phyloP scores from a whole-genome alignment of 1,140 invertebrate species.

The Drosophila kurseongensis region DNA sequence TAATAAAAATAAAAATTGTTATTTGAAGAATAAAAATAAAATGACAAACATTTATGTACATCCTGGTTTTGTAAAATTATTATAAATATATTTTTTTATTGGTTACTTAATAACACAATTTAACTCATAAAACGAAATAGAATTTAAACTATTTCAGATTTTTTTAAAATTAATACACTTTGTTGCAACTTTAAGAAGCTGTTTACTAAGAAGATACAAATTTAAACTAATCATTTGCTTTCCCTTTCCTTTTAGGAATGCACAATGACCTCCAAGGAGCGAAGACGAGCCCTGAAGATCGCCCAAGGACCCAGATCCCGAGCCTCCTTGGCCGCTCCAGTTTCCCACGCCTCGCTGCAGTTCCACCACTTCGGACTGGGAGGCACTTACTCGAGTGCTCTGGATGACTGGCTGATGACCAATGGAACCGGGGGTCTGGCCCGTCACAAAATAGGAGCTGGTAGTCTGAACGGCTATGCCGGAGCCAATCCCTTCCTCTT shows the following conservation, averaged over 20 bases:
- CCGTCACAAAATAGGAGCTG: conserved; percentile 76
- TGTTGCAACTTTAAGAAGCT: no score
- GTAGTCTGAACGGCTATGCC: conserved; percentile 74
- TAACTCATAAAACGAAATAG: no score
- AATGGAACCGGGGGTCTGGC: conserved; percentile 69
- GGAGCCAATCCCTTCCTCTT: conserved; percentile 83
- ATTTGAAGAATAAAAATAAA: no score
- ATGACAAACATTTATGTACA: no score
- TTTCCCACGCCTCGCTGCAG: conserved; percentile 80
- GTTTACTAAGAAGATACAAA: no score
- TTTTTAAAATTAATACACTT: no score
- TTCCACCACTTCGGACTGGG: conserved; percentile 79
- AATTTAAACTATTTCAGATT: no score
- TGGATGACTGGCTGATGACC: conserved; percentile 85
- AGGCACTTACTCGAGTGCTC: conserved; percentile 79
- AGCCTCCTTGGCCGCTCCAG: conserved; percentile 79
- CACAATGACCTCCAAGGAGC: conserved; percentile 87
- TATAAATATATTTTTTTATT: no score
- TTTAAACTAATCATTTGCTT: background rate
- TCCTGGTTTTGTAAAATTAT: no score
- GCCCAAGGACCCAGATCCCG: conserved; percentile 85
- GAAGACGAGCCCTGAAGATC: conserved; percentile 86
- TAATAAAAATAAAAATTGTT: no score
- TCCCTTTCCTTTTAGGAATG: conserved; percentile 85
- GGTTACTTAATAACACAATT: no score